Evolutionary conservation across 2,888 invertebrate species (phyloP).

Genomic region (Urechis unicinctus): DNA sequence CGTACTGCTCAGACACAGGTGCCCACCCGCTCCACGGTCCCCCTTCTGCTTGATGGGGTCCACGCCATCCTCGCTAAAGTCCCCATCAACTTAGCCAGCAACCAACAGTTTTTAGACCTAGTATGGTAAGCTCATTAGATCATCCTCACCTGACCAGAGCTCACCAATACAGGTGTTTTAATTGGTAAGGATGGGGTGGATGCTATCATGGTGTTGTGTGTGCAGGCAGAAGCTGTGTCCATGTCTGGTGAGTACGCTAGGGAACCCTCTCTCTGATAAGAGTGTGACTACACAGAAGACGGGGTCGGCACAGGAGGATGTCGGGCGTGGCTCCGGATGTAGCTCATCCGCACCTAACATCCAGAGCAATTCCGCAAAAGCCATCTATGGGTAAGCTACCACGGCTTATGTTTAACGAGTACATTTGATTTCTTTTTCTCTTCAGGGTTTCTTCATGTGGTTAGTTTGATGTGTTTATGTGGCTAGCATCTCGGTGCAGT

Average conservation of each 20-base stretch:
- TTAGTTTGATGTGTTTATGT: conserved; percentile 10
- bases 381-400: conserved; percentile 70
- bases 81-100: conserved; percentile 27
- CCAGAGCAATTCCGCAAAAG: conserved; percentile 78
- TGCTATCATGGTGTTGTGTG: neutral
- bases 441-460: no score
- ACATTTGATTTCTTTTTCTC: conserved; percentile 1
- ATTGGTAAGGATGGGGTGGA: neutral
- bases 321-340: conserved; percentile 65
- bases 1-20: neutral
- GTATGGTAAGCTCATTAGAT: conserved; percentile 35
- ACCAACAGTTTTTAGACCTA: conserved; percentile 39
- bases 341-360: conserved; percentile 69
- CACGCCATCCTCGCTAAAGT: conserved; percentile 70
- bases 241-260: conserved; percentile 76
- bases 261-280: conserved; percentile 78
- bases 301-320: conserved; percentile 24
- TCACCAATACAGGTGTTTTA: neutral
- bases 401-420: no score
- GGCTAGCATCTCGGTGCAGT: conserved; percentile 76
- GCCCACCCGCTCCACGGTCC: conserved; percentile 52
- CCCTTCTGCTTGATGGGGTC: conserved; percentile 80
- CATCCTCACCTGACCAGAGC: neutral
- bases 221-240: conserved; percentile 85
- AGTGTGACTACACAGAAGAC: conserved; percentile 54